Evolutionary conservation across 2,113 vertebrate species (phyloP), one percentile per base, ranked within the genome.

Genomic region (Lipotes vexillifer): DNA sequence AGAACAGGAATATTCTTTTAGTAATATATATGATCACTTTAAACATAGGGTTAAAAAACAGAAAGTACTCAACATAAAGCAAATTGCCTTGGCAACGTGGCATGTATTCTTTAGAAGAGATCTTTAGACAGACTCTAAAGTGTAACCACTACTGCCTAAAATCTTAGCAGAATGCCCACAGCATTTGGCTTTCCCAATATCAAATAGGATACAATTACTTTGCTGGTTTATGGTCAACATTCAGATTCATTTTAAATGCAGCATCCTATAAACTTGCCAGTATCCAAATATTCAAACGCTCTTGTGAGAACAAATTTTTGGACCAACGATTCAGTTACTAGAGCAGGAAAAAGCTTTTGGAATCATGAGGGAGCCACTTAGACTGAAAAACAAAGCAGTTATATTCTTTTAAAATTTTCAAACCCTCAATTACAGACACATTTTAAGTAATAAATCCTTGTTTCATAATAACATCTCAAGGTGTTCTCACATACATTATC

Each of bases 191-290:
- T 94, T 94, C 31, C 52, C 80, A 88, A 1, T 74, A 94, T 96
- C 92, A 96, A 95, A 86, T 61, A 93, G 41, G n/a, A 90, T 90
- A 44, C 23, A 97, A 96, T 90, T 95, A 80, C 59, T 57, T 44
- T 92, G 38, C n/a, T 95, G 81, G 69, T 94, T 98, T 95, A 77
- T 52, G 68, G 55, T 87, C 61, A 93, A 95, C 59, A 91, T 90
- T 93, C 44, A 77, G 96, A 95, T 57, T 52, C 25, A 93, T 80
- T 96, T 97, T 41, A 97, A 97, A 97, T 75, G n/a, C 13, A 77
- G 31, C 95, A 75, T 90, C 65, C 2, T 88, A 85, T 90, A 81
- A 96, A 95, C 21, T 66, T 94, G n/a, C 78, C 83, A 93, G 25
- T 83, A 71, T 92, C n/a, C 44, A 96, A 96, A 96, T 81, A 93